A percentile compares a stretch with the other conserved stretches of the same genome.
These are phyloP conservation scores for Remorina albescens DNA, from an alignment of 2,797 vertebrate species.

Conservation along the genomic window DNA sequence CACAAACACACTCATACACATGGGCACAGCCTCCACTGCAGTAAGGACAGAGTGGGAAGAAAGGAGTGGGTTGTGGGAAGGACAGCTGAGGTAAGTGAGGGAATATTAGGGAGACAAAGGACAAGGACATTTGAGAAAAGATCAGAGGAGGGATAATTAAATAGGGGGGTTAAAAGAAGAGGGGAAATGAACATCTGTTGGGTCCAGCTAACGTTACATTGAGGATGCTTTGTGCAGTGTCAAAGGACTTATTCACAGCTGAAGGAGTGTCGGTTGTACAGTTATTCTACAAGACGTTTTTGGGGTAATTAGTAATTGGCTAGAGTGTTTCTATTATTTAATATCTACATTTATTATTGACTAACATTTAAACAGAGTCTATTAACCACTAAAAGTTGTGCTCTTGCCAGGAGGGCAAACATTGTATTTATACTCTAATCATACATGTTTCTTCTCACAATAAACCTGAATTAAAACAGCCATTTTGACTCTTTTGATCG, in stretches of 20 bases:
- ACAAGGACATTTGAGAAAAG: not conserved
- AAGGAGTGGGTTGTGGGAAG: not conserved
- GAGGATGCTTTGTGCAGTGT: not conserved
- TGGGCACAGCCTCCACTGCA: conserved; percentile 47
- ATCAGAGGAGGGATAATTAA: not conserved
- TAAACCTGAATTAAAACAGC: not conserved
- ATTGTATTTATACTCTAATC: not conserved
- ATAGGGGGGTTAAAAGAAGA: not conserved
- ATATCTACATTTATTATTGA: too few species aligned
- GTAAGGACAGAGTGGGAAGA: conserved; percentile 20
- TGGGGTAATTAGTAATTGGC: not conserved
- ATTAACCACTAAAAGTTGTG: not conserved
- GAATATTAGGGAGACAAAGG: not conserved
- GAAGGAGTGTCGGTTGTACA: not conserved
- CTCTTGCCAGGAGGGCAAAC: not conserved
- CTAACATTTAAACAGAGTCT: too few species aligned
- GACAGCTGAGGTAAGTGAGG: not conserved
- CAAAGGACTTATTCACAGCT: not conserved
- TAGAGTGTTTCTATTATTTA: not conserved
- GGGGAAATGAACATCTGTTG: not conserved
- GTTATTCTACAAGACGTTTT: not conserved
- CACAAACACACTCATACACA: too few species aligned
- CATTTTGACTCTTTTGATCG: conserved; percentile 13
- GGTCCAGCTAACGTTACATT: not conserved
- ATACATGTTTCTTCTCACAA: not conserved